Evolutionary conservation across 2,113 vertebrate species (phyloP).

Genomic region (Euleptes europaea): DNA sequence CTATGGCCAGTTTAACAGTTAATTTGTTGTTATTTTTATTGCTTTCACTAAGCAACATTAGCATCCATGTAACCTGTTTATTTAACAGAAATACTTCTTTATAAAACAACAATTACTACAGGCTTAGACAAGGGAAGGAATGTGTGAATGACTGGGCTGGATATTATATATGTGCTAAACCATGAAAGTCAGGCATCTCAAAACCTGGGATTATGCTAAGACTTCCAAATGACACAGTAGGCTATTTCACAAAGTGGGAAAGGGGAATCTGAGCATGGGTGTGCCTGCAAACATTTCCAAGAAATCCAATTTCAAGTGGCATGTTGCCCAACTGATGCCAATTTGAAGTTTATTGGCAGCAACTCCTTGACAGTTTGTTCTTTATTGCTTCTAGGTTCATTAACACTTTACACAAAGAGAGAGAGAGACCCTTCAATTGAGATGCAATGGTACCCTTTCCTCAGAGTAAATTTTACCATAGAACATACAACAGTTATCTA

Average conservation of each 20-base stretch:
- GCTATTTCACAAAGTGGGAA: not conserved
- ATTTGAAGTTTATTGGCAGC: not conserved
- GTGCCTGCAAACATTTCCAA: not conserved
- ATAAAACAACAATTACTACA: not conserved
- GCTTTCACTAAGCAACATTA: not conserved
- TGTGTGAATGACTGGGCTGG: not conserved
- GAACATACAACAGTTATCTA: fast-evolving
- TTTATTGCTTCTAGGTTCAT: slow-evolving; percentile 8
- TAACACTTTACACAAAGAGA: not conserved
- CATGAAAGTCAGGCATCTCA: not conserved
- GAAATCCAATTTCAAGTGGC: not conserved
- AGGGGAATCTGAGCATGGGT: not conserved
- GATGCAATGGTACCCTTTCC: not conserved
- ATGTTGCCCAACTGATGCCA: not conserved
- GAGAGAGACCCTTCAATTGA: not conserved
- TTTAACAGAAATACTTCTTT: not conserved
- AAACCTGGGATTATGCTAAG: slow-evolving; percentile 2
- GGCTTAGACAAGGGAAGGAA: not conserved
- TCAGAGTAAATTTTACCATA: not conserved
- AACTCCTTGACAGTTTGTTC: slow-evolving; percentile 2
- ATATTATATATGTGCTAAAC: no score
- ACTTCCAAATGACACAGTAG: not conserved
- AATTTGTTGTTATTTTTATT: not conserved
- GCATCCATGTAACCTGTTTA: not conserved
- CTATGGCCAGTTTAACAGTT: not conserved